A percentile compares a stretch with the other conserved stretches of the same genome.
Conservation (phyloP, 1,140 invertebrate species). For the Macrobrachium nipponense region DNA sequence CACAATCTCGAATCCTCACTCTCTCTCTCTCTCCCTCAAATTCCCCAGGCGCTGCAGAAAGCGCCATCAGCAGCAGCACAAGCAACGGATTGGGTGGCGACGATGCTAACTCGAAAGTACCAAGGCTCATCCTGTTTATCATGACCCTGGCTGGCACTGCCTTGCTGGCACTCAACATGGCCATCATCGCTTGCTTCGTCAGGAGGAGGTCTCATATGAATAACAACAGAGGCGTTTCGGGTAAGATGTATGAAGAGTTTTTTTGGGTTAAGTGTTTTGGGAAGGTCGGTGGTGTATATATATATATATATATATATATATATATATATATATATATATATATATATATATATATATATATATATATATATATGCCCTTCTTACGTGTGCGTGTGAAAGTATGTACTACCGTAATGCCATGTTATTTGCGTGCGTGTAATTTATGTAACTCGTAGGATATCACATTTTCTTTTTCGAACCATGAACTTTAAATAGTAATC, state of each 20-base stretch:
- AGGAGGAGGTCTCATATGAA: slow-evolving; percentile 19
- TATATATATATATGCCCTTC: too few species aligned
- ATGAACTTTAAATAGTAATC: too few species aligned
- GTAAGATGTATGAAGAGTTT: neutral
- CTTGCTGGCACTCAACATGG: slow-evolving; percentile 50
- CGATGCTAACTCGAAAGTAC: slow-evolving; percentile 17
- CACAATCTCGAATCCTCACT: neutral
- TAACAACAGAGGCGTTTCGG: slow-evolving; percentile 45
- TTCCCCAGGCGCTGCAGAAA: slow-evolving; percentile 32
- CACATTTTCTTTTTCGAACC: too few species aligned
- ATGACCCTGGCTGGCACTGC: slow-evolving; percentile 54
- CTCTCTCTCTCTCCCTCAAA: too few species aligned
- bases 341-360: too few species aligned
- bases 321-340: too few species aligned
- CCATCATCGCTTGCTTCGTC: slow-evolving; percentile 55
- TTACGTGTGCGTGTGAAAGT: too few species aligned
- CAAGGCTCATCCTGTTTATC: slow-evolving; percentile 46
- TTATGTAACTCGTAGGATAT: too few species aligned
- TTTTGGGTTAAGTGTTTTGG: neutral
- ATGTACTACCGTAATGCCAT: too few species aligned
- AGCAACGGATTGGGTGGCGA: slow-evolving; percentile 3
- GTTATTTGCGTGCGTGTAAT: too few species aligned
- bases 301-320: neutral
- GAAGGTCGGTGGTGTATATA: neutral
- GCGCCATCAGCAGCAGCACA: slow-evolving; percentile 30